Evolutionary conservation across 2,113 vertebrate species (phyloP).

Genomic region (cattle (Bos taurus)): ARS-UCD2.0 NW_020192292.1:2123501-2124000

Average conservation of each 20-base stretch:
- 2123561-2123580: not conserved
- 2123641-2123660: not conserved
- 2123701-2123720: not conserved
- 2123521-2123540: not conserved
- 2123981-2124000: not conserved
- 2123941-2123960: not conserved
- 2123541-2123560: not conserved
- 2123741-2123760: not conserved
- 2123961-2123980: not conserved
- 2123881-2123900: not conserved
- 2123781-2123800: not conserved
- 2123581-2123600: not conserved
- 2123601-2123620: not conserved
- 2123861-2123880: not conserved
- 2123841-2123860: not conserved
- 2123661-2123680: not conserved
- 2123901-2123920: not conserved
- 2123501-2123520: not conserved
- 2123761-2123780: not conserved
- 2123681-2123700: not conserved
- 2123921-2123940: not conserved
- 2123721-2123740: not conserved
- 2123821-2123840: not conserved
- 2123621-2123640: not conserved
- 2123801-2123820: not conserved